Evolutionary conservation across 2,113 vertebrate species (phyloP), one percentile per base, ranked within the genome.

Genomic region (Ailurus styani): DNA sequence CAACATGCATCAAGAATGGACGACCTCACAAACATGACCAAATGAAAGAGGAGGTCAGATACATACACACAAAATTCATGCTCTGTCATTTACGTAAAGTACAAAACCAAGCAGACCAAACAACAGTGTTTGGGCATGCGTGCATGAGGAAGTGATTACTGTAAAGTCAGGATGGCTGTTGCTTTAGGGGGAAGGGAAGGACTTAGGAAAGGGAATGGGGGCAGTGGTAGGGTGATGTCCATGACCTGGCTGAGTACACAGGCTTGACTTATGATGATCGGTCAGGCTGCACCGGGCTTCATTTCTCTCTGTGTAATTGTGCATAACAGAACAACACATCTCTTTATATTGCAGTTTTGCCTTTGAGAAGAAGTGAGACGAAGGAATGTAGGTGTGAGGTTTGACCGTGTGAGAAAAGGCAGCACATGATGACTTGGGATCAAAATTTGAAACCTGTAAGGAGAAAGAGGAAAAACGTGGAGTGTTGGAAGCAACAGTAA

Each of bases 401-500:
- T 37, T 79, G 73, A 72, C 45, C 34, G 7, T 73, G 91, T 62
- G 70, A 93, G 70, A 87, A 86, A 97, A 96, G 47, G 87, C 3
- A 73, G 37, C 60, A 34, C 20, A 0, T 70, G 83, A 60, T 77
- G 78, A 52, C 2, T 54, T 37, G 92, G 73, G 42, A 23, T 70
- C 86, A 70, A n/a, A 73, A 60, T 89, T 79, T 66, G 70, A 92
- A 97, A 96, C 70, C 47, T 54, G 88, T 68, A 77, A 94, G 66
- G 64, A 84, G 27, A 45, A 50, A 34, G 68, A 50, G 34, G 21
- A 29, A n/a, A 57, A 64, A 37, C 20, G 47, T 7, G 42, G 27
- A 29, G 78, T 72, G 23, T 11, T 12, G 75, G 70, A 70, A 72
- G 40, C 64, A 52, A 40, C 21, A 4, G 82, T 7, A n/a, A 27